Percentiles rank a stretch among this genome's conserved stretches.
phyloP scores from a whole-genome alignment of 1,140 invertebrate genomes.

The Drosophila mojavensis region DNA sequence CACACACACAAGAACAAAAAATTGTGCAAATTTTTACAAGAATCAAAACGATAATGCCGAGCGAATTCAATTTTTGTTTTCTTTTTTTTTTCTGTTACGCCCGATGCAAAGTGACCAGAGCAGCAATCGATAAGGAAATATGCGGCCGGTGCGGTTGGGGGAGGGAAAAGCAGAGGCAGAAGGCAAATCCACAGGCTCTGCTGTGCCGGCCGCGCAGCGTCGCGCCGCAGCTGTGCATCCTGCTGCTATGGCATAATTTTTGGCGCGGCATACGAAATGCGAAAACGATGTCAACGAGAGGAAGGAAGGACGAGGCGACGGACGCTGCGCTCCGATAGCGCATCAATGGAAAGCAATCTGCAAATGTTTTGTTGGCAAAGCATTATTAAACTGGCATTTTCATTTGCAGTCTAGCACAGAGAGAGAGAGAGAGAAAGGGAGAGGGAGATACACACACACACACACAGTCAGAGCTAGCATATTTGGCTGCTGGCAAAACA shows the following conservation, averaged over 20 bases:
- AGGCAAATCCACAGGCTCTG: slow-evolving; percentile 4
- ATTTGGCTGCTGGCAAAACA: slow-evolving; percentile 53
- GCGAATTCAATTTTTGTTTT: slow-evolving; percentile 16
- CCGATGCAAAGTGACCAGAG: slow-evolving; percentile 31
- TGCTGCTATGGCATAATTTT: slow-evolving; percentile 60
- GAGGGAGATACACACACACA: background rate
- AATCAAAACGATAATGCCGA: slow-evolving; percentile 15
- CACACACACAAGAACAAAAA: background rate
- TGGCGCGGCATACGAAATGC: slow-evolving; percentile 63
- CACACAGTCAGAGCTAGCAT: slow-evolving; percentile 39
- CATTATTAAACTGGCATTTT: slow-evolving; percentile 80
- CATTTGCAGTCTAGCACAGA: slow-evolving; percentile 55
- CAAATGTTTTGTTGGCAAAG: slow-evolving; percentile 76
- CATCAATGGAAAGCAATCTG: slow-evolving; percentile 72
- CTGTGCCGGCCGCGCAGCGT: background rate
- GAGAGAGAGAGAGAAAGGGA: background rate
- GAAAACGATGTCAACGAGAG: slow-evolving; percentile 41
- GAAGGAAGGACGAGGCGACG: slow-evolving; percentile 1
- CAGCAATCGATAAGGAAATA: slow-evolving; percentile 47
- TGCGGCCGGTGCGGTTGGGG: slow-evolving; percentile 4
- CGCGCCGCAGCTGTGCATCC: slow-evolving; percentile 2
- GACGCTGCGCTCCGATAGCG: slow-evolving; percentile 34
- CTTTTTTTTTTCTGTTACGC: background rate
- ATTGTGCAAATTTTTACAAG: slow-evolving; percentile 23
- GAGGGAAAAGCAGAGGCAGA: background rate